Conservation (phyloP, 2,888 invertebrate species). For the Merodon equestris region DNA sequence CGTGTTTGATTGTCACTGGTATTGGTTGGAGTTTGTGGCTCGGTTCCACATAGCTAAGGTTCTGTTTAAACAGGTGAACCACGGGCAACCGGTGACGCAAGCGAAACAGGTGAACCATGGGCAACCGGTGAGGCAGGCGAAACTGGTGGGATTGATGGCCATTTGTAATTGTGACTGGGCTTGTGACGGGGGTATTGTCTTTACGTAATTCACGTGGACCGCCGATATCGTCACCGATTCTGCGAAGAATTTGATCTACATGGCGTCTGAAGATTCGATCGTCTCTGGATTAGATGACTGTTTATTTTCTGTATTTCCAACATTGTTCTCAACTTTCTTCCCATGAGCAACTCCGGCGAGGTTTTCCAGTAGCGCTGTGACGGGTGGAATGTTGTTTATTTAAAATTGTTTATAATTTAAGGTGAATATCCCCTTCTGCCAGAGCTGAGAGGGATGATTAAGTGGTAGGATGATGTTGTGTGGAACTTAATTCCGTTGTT, state of each 20-base stretch:
- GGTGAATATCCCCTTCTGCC: conserved; percentile 20
- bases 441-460: conserved; percentile 13
- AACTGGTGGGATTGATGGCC: too few relatives aligned
- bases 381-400: conserved; percentile 21
- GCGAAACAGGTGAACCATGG: too few relatives aligned
- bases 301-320: not conserved
- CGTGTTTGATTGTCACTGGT: too few relatives aligned
- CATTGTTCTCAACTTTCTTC: conserved; percentile 9
- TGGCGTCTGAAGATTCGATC: too few relatives aligned
- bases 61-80: too few relatives aligned
- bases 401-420: conserved; percentile 30
- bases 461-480: conserved; percentile 16
- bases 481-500: conserved; percentile 32
- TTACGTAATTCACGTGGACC: not conserved
- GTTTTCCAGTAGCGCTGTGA: conserved; percentile 12
- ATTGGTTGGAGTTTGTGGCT: too few relatives aligned
- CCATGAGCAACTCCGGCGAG: conserved; percentile 14
- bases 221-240: too few relatives aligned
- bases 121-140: too few relatives aligned
- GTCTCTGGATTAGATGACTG: conserved; percentile 1
- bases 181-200: not conserved
- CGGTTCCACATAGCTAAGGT: too few relatives aligned
- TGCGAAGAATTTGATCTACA: too few relatives aligned
- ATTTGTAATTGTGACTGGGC: not conserved
- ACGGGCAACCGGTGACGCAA: too few relatives aligned